Evolutionary conservation across 2,888 invertebrate genomes (phyloP).

Genomic region (Nomada flava): DNA sequence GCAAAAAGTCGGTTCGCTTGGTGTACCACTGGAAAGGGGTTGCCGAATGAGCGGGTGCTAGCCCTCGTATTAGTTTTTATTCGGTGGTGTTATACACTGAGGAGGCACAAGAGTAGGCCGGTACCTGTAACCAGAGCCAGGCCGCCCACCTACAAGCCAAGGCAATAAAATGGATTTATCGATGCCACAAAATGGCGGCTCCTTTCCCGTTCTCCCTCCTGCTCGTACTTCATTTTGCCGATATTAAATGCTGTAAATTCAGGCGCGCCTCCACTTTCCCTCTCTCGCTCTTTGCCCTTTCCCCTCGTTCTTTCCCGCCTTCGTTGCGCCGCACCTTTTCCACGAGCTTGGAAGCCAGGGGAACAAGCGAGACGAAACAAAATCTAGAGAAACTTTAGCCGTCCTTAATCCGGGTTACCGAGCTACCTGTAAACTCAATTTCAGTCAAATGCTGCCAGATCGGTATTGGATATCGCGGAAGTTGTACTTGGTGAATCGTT

Average conservation of each 20-base stretch:
- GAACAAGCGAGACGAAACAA: background rate
- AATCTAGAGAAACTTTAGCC: conserved; percentile 25
- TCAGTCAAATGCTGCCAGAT: background rate
- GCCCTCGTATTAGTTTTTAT: conserved; percentile 62
- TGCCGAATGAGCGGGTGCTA: background rate
- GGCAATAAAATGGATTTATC: conserved; percentile 80
- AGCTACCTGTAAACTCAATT: conserved; percentile 3
- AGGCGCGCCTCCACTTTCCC: conserved; percentile 47
- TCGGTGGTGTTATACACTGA: conserved; percentile 55
- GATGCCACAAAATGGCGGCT: conserved; percentile 77
- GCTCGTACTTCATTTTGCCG: conserved; percentile 78
- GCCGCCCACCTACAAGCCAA: conserved; percentile 66
- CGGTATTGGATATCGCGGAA: background rate
- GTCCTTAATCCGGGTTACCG: conserved; percentile 20
- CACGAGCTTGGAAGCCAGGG: background rate
- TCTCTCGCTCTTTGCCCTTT: background rate
- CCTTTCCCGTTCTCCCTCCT: conserved; percentile 64
- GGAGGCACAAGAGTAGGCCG: conserved; percentile 41
- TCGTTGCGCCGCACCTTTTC: conserved; percentile 26
- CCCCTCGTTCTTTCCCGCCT: background rate
- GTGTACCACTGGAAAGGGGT: conserved; percentile 25
- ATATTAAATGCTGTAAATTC: conserved; percentile 80
- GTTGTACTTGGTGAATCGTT: background rate
- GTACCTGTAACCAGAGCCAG: conserved; percentile 55
- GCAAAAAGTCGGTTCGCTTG: conserved; percentile 14